phyloP scores from a whole-genome alignment of 2,113 vertebrate species.

The Silurus meridionalis region DNA sequence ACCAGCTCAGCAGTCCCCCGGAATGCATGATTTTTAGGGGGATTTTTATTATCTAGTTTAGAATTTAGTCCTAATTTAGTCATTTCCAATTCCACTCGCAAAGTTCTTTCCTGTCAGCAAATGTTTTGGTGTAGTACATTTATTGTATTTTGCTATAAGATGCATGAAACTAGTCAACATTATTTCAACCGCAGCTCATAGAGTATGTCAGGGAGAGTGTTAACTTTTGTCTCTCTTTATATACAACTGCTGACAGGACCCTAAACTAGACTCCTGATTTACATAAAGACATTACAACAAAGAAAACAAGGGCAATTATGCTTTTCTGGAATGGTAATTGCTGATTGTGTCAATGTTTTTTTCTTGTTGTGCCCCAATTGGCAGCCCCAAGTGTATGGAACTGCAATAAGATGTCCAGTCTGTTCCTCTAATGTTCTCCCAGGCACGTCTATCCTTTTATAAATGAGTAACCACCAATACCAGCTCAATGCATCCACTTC shows the following conservation, averaged over 20 bases:
- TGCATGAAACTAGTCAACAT: not conserved
- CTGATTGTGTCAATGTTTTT: not conserved
- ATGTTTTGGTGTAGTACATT: not conserved
- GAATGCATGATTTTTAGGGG: not conserved
- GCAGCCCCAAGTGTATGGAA: not conserved
- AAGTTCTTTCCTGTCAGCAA: not conserved
- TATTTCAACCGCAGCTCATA: not conserved
- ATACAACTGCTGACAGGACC: not conserved
- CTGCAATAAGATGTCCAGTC: not conserved
- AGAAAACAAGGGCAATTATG: not conserved
- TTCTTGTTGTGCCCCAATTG: not conserved
- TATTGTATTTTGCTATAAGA: not conserved
- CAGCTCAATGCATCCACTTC: not conserved
- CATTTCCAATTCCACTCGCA: not conserved
- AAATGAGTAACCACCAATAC: not conserved
- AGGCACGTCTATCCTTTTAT: not conserved
- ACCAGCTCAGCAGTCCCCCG: not conserved
- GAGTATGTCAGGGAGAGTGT: not conserved
- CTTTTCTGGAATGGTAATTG: not conserved
- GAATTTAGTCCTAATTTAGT: not conserved
- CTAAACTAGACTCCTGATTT: not conserved
- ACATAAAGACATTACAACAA: not conserved
- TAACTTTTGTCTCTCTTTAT: not conserved
- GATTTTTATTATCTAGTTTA: not conserved
- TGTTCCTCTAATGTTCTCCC: not conserved